Evolutionary conservation across 2,888 invertebrate species (phyloP).

Genomic region (Ryuthela nishihirai): DNA sequence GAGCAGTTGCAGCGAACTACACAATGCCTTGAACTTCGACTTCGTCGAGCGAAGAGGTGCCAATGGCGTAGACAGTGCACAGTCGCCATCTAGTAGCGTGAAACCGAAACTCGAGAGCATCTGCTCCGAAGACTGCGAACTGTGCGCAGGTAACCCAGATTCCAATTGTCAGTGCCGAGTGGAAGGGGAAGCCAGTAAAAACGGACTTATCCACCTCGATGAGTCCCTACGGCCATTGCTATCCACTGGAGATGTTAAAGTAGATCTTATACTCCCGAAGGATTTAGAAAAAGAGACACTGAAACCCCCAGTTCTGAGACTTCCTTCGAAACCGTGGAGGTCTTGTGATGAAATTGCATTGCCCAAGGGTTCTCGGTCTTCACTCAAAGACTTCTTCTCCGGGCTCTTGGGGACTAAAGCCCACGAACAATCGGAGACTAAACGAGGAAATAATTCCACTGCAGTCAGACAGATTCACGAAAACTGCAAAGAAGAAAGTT

Average conservation of each 20-base stretch:
- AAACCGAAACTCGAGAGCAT: slow-evolving; percentile 30
- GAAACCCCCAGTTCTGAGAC: slow-evolving; percentile 19
- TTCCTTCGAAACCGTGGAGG: slow-evolving; percentile 33
- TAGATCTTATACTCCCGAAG: slow-evolving; percentile 16
- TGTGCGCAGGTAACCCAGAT: neutral
- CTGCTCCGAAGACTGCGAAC: slow-evolving; percentile 28
- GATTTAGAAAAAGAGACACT: slow-evolving; percentile 7
- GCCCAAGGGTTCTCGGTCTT: slow-evolving; percentile 21
- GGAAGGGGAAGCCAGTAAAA: neutral
- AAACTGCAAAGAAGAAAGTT: slow-evolving; percentile 20
- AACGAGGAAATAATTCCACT: slow-evolving; percentile 21
- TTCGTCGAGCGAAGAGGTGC: neutral
- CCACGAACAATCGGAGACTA: slow-evolving; percentile 12
- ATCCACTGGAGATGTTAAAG: slow-evolving; percentile 2
- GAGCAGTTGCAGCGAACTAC: slow-evolving; percentile 24
- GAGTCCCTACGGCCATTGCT: slow-evolving; percentile 28
- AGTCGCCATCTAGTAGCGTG: neutral
- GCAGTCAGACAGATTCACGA: slow-evolving; percentile 6
- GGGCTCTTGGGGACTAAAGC: slow-evolving; percentile 19
- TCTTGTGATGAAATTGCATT: slow-evolving; percentile 35
- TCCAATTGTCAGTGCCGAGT: neutral
- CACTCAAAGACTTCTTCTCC: slow-evolving; percentile 33
- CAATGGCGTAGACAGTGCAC: neutral
- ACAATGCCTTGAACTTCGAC: slow-evolving; percentile 3
- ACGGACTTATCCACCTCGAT: slow-evolving; percentile 27